phyloP scores from a whole-genome alignment of 1,140 invertebrate genomes.

The Sarcophaga bullata region DNA sequence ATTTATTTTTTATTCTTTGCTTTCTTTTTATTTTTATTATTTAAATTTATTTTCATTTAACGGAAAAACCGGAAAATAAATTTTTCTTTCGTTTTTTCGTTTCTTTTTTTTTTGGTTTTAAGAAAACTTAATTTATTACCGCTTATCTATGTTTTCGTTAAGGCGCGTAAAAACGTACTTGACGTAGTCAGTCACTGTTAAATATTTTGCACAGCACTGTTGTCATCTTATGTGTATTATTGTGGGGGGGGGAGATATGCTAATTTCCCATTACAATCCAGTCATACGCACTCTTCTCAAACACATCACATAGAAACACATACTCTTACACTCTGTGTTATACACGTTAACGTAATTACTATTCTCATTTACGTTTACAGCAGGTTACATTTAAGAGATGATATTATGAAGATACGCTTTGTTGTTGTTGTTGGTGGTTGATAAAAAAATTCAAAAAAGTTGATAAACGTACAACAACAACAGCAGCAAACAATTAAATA shows the following conservation, averaged over 20 bases:
- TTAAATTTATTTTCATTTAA: constrained; percentile 3
- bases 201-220: constrained; percentile 12
- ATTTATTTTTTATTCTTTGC: neutral
- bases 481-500: neutral
- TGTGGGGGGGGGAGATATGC: neutral
- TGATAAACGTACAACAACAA: too few species aligned
- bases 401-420: too few species aligned
- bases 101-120: constrained; percentile 7
- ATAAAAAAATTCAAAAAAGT: too few species aligned
- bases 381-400: too few species aligned
- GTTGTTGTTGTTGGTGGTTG: too few species aligned
- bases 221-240: neutral
- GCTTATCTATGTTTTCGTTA: constrained; percentile 24
- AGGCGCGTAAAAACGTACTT: constrained; percentile 25
- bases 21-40: constrained; percentile 18
- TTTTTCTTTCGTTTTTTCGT: neutral
- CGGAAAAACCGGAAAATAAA: constrained; percentile 31
- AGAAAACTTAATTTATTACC: neutral
- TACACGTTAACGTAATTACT: neutral
- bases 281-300: neutral
- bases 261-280: too few species aligned
- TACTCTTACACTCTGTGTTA: neutral
- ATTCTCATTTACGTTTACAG: too few species aligned
- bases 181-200: neutral
- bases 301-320: neutral